phyloP scores from a whole-genome alignment of 2,113 vertebrate genomes.

The Raphicerus campestris region DNA sequence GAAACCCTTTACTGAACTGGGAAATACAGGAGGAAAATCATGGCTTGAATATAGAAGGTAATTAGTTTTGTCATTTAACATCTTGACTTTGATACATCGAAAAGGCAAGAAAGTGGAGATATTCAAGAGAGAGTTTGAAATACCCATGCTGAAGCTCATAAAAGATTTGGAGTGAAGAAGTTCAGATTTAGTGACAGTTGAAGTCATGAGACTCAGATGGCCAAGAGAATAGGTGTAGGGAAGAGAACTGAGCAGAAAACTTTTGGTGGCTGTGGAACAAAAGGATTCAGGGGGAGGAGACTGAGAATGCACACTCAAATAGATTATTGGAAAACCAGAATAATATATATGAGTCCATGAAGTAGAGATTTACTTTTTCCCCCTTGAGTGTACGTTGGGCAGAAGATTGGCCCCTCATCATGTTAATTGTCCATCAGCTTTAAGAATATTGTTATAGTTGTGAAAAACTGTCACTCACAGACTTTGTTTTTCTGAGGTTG shows the following conservation, averaged over 20 bases:
- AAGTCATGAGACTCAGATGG: not conserved
- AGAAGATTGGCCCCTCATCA: not conserved
- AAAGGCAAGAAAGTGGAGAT: not conserved
- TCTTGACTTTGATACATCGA: not conserved
- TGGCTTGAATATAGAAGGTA: not conserved
- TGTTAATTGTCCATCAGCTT: not conserved
- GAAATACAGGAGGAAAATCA: not conserved
- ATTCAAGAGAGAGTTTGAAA: not conserved
- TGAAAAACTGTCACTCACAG: not conserved
- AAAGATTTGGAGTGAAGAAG: not conserved
- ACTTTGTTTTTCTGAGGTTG: not conserved
- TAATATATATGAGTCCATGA: not conserved
- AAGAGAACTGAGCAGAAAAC: not conserved
- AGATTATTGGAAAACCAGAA: not conserved
- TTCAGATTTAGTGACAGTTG: not conserved
- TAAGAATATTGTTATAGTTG: not conserved
- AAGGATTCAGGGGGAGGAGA: not conserved
- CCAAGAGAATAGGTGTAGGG: not conserved
- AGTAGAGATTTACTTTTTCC: not conserved
- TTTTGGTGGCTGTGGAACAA: not conserved
- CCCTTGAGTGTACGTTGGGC: not conserved
- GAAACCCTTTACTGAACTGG: not conserved
- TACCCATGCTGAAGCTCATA: not conserved
- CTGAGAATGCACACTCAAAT: not conserved
- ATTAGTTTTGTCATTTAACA: not conserved